Conservation (phyloP, 2,113 vertebrate genomes). For the Bos indicus region DNA sequence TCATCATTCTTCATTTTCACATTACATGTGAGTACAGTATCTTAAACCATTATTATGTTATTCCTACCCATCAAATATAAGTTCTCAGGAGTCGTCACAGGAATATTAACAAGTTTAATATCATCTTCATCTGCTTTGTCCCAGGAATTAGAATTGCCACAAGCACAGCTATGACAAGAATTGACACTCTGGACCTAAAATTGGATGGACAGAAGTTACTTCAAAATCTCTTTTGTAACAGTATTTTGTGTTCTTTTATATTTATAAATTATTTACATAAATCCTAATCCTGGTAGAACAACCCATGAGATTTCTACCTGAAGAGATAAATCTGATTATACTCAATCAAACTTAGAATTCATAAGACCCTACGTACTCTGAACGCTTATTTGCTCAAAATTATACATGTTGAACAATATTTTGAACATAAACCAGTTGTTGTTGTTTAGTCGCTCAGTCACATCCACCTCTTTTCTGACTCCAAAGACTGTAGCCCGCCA, state of each 20-base stretch:
- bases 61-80: slow-evolving; percentile 95
- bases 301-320: not conserved
- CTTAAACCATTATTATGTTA: not conserved
- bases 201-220: not conserved
- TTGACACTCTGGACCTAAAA: slow-evolving; percentile 90
- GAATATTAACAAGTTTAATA: slow-evolving; percentile 88
- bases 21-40: not conserved
- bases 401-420: not conserved
- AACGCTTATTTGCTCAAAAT: not conserved
- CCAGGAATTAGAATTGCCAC: slow-evolving; percentile 91
- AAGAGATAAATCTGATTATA: slow-evolving; percentile 34
- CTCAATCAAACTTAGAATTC: not conserved
- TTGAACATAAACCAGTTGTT: slow-evolving; percentile 21
- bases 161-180: slow-evolving; percentile 92
- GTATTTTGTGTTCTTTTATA: not conserved
- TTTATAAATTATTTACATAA: not conserved
- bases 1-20: not conserved
- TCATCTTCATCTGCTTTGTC: slow-evolving; percentile 89
- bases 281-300: slow-evolving; percentile 31
- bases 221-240: not conserved
- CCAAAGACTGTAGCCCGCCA: not conserved
- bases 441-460: not conserved
- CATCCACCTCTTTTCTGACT: not conserved
- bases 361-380: not conserved
- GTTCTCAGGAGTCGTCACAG: slow-evolving; percentile 95